Percentiles rank a stretch among this genome's conserved stretches.
phyloP scores from a whole-genome alignment of 2,113 vertebrate species.

The Octodon degus region DNA sequence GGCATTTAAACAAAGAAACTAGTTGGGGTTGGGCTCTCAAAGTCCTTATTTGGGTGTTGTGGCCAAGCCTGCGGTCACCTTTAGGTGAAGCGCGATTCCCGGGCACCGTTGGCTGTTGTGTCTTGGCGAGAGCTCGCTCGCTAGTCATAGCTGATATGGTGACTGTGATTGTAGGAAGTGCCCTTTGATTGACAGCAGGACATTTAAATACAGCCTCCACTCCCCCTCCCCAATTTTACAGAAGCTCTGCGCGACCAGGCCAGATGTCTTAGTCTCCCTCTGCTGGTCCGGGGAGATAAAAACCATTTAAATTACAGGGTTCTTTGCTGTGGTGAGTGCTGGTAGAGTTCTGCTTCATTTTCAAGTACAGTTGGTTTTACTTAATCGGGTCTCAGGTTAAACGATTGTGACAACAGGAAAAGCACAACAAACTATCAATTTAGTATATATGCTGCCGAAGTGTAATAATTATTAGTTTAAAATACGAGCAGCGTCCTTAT shows the following conservation, averaged over 20 bases:
- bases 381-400: constrained; percentile 13
- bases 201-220: constrained; percentile 89
- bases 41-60: constrained; percentile 80
- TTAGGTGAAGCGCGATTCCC: constrained; percentile 62
- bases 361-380: constrained; percentile 46
- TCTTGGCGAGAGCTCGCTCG: constrained; percentile 68
- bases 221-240: constrained; percentile 84
- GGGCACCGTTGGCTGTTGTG: constrained; percentile 56
- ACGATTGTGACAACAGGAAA: background rate
- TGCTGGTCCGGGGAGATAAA: constrained; percentile 81
- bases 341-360: constrained; percentile 52
- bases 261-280: constrained; percentile 85
- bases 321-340: constrained; percentile 20
- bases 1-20: constrained; percentile 90
- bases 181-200: constrained; percentile 90
- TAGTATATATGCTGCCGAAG: background rate
- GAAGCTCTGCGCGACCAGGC: constrained; percentile 83
- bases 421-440: background rate
- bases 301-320: constrained; percentile 39
- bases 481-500: background rate
- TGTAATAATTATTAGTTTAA: background rate
- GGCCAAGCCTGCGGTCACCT: constrained; percentile 72
- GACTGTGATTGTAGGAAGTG: constrained; percentile 85
- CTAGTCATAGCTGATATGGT: constrained; percentile 71
- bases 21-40: constrained; percentile 82